Evolutionary conservation across 2,797 vertebrate genomes (phyloP).

Genomic region (Squalus acanthias): DNA sequence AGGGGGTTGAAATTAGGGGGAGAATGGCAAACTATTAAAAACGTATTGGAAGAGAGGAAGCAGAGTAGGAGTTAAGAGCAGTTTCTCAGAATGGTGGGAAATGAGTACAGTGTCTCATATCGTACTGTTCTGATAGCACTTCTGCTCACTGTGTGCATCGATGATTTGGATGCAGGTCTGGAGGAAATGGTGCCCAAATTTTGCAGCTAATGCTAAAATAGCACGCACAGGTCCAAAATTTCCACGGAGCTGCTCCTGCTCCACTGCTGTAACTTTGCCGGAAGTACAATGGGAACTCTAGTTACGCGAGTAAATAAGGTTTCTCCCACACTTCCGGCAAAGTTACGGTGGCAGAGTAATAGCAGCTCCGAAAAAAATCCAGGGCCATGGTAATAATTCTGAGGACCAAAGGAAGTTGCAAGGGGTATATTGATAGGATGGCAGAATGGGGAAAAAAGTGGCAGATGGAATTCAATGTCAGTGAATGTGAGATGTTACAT

Average conservation of each 20-base stretch:
- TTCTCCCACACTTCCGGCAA: background rate
- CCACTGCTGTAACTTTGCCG: background rate
- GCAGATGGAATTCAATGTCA: background rate
- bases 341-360: no score
- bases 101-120: no score
- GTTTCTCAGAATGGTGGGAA: background rate
- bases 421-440: background rate
- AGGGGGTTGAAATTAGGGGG: background rate
- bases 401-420: background rate
- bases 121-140: no score
- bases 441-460: background rate
- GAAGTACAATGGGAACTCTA: background rate
- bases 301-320: background rate
- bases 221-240: background rate
- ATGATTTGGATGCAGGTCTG: background rate
- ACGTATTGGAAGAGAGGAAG: background rate
- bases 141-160: background rate
- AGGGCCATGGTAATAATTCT: background rate
- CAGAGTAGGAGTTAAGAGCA: background rate
- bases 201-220: background rate
- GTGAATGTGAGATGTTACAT: background rate
- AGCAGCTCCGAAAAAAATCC: background rate
- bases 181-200: background rate
- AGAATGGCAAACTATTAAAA: background rate
- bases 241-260: background rate